A percentile compares a stretch with the other conserved stretches of the same genome.
phyloP scores from a whole-genome alignment of 2,797 vertebrate species.

The Fistularia commersonii region DNA sequence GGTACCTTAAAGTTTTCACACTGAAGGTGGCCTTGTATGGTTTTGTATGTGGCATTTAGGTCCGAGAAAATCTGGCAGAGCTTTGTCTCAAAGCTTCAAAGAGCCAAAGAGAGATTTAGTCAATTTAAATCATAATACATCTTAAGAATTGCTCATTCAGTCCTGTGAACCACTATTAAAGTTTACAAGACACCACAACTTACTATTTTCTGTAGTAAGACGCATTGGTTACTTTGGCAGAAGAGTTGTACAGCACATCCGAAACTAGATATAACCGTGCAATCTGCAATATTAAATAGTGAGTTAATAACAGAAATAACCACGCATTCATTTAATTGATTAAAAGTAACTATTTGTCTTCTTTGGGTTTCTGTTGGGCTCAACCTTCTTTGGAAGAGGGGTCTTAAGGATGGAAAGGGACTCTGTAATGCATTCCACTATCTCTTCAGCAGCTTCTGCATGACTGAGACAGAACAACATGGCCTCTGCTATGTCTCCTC shows the following conservation, averaged over 20 bases:
- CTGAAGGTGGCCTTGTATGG: constrained; percentile 98
- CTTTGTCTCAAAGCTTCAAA: constrained; percentile 92
- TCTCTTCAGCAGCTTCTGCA: constrained; percentile 96
- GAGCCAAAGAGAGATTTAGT: constrained; percentile 1
- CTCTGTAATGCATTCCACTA: constrained; percentile 94
- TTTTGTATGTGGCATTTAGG: constrained; percentile 94
- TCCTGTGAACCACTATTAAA: not conserved
- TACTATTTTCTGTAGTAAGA: constrained; percentile 99
- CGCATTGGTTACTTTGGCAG: constrained; percentile 97
- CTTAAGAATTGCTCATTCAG: no score
- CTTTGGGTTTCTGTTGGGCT: not conserved
- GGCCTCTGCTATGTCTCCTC: constrained; percentile 92
- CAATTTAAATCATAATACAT: not conserved
- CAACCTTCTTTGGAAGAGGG: constrained; percentile 95
- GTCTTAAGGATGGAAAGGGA: constrained; percentile 97
- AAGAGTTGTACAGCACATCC: constrained; percentile 97
- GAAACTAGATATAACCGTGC: constrained; percentile 97
- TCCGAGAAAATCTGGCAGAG: constrained; percentile 97
- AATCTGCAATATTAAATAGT: constrained; percentile 77
- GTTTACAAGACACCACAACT: constrained; percentile 55
- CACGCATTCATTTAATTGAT: not conserved
- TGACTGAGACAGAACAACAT: constrained; percentile 97
- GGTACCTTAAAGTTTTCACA: constrained; percentile 97
- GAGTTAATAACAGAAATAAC: not conserved
- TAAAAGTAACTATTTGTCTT: no score